Evolutionary conservation across 2,888 invertebrate genomes (phyloP), one percentile per base, ranked within the genome.

Genomic region (Parnassius apollo): DNA sequence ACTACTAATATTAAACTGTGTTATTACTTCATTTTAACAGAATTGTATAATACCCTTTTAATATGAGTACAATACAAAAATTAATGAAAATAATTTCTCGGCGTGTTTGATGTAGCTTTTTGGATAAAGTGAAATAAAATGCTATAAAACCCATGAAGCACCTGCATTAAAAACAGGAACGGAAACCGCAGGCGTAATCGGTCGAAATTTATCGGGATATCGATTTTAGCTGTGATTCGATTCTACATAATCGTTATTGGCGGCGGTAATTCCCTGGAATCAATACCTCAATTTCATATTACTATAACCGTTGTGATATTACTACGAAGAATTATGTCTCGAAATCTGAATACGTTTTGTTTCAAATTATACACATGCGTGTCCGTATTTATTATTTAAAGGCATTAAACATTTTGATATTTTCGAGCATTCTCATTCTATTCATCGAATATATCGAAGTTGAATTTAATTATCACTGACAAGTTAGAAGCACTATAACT

Each of bases 121-220:
- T 11, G 13, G 13, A 22, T 42, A 10, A 13, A 45, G 11, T 13
- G 52, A 46, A 22, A 46, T 53, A 53, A 54, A 57, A 42, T 35
- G 9, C 12, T 22, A 18, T 46, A 52, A 52, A 57, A 18, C 13
- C 12, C 49, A 7, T 12, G 13, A 49, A 8, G 71, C 76, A 75
- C 69, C 75, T 71, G 75, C 78, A 78, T 71, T 71, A 78, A 35
- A 76, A 76, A 76, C 72, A 70, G 68, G 67, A 68, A 72, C 70
- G 53, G 55, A 69, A 79, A 86, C 86, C 85, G 80, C 86, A 85
- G 76, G 81, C 77, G 71, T 68, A 78, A 82, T 81, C 75, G 76
- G 78, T 75, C 71, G 68, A 72, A 67, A 74, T 76, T 81, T 82
- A 85, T 81, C 81, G 77, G 75, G 76, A 76, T 74, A 77, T 78